Evolutionary conservation across 2,797 vertebrate species (phyloP).

Genomic region (Gymnopithys bicolor): DNA sequence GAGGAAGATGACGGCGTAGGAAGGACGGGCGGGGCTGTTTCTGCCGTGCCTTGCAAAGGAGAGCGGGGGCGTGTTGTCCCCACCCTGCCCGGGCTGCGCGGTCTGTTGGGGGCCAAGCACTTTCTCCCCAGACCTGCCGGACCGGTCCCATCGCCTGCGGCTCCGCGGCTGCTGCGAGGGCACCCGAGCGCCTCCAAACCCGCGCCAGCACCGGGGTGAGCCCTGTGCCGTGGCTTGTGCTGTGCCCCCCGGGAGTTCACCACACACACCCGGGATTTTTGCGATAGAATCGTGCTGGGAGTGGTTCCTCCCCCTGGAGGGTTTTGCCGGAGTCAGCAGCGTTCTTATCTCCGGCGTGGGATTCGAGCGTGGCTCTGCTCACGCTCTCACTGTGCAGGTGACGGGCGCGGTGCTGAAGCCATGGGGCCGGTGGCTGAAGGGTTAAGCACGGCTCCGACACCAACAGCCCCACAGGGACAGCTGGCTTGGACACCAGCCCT

Average conservation of each 20-base stretch:
- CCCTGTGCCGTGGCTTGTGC: background rate
- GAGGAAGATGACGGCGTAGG: background rate
- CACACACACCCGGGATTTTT: fast-evolving
- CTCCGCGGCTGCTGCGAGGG: background rate
- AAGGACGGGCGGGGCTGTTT: conserved; percentile 33
- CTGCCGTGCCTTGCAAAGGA: background rate
- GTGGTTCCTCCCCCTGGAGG: background rate
- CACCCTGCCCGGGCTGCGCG: background rate
- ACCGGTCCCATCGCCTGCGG: background rate
- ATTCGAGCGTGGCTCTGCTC: background rate
- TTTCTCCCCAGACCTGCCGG: conserved; percentile 12
- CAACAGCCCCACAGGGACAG: fast-evolving
- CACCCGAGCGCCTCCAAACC: background rate
- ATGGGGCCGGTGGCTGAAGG: background rate
- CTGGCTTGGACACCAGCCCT: background rate
- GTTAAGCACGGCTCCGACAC: background rate
- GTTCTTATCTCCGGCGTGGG: background rate
- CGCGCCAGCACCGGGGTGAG: fast-evolving
- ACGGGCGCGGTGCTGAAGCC: background rate
- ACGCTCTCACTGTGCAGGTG: fast-evolving
- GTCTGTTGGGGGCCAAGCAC: background rate
- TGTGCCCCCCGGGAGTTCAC: background rate
- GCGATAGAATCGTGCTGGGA: background rate
- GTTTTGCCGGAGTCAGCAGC: background rate
- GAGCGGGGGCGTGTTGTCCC: conserved; percentile 12